Evolutionary conservation across 2,797 vertebrate genomes (phyloP), one percentile per base, ranked within the genome.

Genomic region (Bradypus variegatus): DNA sequence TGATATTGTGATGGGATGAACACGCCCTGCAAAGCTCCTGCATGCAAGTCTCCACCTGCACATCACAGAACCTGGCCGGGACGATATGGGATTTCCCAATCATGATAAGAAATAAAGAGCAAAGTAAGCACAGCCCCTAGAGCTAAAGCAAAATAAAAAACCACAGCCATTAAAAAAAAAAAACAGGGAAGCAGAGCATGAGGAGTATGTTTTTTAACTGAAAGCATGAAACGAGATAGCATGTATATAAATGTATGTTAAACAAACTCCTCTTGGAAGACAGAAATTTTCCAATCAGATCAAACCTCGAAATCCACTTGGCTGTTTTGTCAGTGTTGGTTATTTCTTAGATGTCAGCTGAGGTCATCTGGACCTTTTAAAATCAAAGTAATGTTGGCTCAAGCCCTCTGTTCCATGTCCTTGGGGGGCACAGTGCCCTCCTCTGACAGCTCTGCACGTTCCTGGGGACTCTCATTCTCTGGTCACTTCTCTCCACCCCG

Each of bases 351-450:
- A 93, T 89, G 65, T 92, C 78, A 84, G 78, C 91, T 92, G 93
- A 93, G 86, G 84, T 94, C 93, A 96, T 89, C 81, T 67, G 87
- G 93, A 95, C 93, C 93, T 95, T 96, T 93, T 50, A 84, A 95
- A 94, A 91, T 95, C 58, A 85, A 94, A 95, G 91, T 89, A 80
- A 96, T 91, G 76, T 89, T 55, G 77, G 77, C 73, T 67, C 1
- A 3, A 82, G 81, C 36, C 75, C 75, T 89, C 76, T 45, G 86
- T 60, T 90, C 55, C n/a, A 2, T 50, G 41, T 94, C 80, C 92
- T 92, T 41, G 90, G 89, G 77, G 82, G 78, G 11, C 77, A 27
- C 53, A 70, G 55, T 76, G 75, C 89, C 78, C 60, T 94, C 29
- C 36, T 90, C 50, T 33, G 80, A 79, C 77, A 83, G 41, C 55